Evolutionary conservation across 2,113 vertebrate genomes (phyloP).

Genomic region (Polyodon spathula): DNA sequence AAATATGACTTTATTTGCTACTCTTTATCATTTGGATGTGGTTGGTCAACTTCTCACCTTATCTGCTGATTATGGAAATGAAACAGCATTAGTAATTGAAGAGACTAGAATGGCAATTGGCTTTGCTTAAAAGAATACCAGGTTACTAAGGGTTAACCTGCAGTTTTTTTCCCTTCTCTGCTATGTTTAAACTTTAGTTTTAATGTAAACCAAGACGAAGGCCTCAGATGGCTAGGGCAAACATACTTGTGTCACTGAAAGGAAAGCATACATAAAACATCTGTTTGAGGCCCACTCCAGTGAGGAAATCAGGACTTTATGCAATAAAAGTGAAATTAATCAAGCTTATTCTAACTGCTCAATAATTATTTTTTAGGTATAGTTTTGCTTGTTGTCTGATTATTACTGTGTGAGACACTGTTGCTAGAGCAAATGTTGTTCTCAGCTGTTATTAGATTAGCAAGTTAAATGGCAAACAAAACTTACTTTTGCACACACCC

Average conservation of each 20-base stretch:
- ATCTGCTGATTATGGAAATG: slow-evolving; percentile 10
- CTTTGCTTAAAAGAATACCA: not conserved
- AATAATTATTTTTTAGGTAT: slow-evolving; percentile 12
- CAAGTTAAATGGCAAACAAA: no score
- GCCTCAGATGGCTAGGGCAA: slow-evolving; percentile 38
- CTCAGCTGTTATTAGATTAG: no score
- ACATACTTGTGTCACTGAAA: slow-evolving; percentile 32
- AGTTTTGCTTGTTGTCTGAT: slow-evolving; percentile 15
- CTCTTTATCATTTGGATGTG: not conserved
- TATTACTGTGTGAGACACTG: no score
- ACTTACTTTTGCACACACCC: no score
- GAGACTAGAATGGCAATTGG: slow-evolving; percentile 1
- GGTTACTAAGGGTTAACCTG: slow-evolving; percentile 15
- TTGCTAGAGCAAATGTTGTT: no score
- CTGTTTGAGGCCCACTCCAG: slow-evolving; percentile 33
- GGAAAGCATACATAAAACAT: slow-evolving; percentile 38
- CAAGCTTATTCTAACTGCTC: not conserved
- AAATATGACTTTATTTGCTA: not conserved
- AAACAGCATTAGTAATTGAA: slow-evolving; percentile 9
- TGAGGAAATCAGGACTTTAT: slow-evolving; percentile 16
- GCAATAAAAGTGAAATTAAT: slow-evolving; percentile 4
- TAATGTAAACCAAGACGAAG: slow-evolving; percentile 38
- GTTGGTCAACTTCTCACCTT: not conserved
- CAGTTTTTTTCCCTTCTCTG: not conserved
- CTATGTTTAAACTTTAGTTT: slow-evolving; percentile 28